Percentiles rank a stretch among this genome's conserved stretches.
Conservation (phyloP, 2,797 vertebrate species). For the Moxostoma hubbsi region DNA sequence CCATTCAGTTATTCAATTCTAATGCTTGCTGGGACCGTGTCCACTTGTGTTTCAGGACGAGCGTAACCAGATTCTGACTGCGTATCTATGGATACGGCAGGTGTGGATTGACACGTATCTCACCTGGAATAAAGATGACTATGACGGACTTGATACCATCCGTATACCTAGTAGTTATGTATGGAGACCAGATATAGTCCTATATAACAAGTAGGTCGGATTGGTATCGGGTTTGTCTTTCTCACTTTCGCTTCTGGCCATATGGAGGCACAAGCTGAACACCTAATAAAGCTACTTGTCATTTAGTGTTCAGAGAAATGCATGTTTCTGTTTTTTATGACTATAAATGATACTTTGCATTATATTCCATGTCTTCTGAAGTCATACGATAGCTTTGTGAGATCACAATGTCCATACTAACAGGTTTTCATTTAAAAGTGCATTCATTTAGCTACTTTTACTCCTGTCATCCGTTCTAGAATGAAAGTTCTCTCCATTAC, state of each 20-base stretch:
- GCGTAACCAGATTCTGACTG: constrained; percentile 91
- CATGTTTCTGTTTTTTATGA: constrained; percentile 61
- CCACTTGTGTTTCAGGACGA: constrained; percentile 82
- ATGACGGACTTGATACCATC: constrained; percentile 89
- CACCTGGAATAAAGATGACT: constrained; percentile 86
- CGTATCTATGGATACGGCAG: constrained; percentile 93
- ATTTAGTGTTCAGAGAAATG: constrained; percentile 28
- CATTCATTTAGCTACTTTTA: too few species aligned
- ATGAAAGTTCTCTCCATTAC: too few species aligned
- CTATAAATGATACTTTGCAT: not conserved
- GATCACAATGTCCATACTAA: too few species aligned
- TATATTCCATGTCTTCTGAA: too few species aligned
- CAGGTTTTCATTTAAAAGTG: too few species aligned
- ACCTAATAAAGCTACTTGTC: constrained; percentile 53
- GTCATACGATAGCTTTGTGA: too few species aligned
- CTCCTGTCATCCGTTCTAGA: too few species aligned
- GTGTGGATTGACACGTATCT: constrained; percentile 90
- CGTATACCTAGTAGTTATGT: constrained; percentile 92
- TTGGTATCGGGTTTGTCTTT: constrained; percentile 65
- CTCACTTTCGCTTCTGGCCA: constrained; percentile 11
- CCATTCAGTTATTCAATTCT: too few species aligned
- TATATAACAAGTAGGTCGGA: constrained; percentile 92
- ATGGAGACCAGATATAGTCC: constrained; percentile 92
- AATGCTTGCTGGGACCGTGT: too few species aligned
- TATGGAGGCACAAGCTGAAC: constrained; percentile 66